A percentile compares a stretch with the other conserved stretches of the same genome.
phyloP scores from a whole-genome alignment of 2,888 invertebrate species.

The Aelia acuminata region DNA sequence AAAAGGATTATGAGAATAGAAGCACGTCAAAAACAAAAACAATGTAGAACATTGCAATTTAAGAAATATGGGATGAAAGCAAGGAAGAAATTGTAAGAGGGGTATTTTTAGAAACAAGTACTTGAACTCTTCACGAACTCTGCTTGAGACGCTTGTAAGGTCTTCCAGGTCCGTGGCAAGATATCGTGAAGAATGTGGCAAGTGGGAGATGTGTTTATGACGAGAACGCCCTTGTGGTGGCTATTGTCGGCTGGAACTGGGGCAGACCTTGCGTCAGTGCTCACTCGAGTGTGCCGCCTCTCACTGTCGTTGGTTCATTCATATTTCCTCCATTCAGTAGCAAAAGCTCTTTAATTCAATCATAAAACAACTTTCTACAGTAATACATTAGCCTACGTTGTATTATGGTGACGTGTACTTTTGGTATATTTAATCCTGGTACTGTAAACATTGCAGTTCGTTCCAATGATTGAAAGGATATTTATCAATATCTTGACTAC shows the following conservation, averaged over 20 bases:
- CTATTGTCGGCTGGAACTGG: background rate
- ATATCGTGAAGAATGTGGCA: constrained; percentile 1
- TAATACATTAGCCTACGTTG: no score
- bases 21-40: no score
- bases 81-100: background rate
- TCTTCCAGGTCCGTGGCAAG: background rate
- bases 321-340: background rate
- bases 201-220: background rate
- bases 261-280: background rate
- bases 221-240: background rate
- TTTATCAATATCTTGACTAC: no score
- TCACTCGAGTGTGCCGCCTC: background rate
- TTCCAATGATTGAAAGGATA: no score
- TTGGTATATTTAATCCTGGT: no score
- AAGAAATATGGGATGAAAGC: no score
- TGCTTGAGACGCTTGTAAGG: background rate
- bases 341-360: no score
- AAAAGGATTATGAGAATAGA: no score
- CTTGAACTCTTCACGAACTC: background rate
- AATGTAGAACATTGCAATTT: no score
- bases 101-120: background rate
- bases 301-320: background rate
- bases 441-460: no score
- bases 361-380: no score
- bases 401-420: no score